A percentile compares a stretch with the other conserved stretches of the same genome.
These are phyloP conservation scores for Heteromurus nitidus DNA, from an alignment of 2,888 invertebrate species.

Conservation along the genomic window DNA sequence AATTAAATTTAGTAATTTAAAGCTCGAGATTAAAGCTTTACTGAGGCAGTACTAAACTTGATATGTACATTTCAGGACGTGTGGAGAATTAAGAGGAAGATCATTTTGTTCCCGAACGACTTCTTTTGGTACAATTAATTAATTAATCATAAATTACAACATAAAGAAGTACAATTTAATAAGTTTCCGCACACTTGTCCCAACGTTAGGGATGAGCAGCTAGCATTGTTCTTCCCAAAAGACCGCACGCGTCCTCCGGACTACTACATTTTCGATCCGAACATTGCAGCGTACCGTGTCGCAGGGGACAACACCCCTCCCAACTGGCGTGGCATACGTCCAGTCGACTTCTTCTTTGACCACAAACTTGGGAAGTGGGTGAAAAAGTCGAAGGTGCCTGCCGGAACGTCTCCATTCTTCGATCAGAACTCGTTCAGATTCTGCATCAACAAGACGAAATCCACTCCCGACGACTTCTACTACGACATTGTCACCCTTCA, in stretches of 20 bases:
- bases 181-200: background rate
- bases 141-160: too few relatives aligned
- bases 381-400: conserved; percentile 30
- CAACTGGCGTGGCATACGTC: conserved; percentile 43
- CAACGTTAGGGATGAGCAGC: conserved; percentile 45
- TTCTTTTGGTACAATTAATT: conserved; percentile 43
- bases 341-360: conserved; percentile 50
- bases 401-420: conserved; percentile 1
- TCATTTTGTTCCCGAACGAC: conserved; percentile 44
- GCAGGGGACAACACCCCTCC: conserved; percentile 17
- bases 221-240: conserved; percentile 52
- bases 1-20: too few relatives aligned
- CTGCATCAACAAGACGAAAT: conserved; percentile 3
- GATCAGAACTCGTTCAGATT: conserved; percentile 36
- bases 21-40: background rate
- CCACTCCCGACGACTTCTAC: conserved; percentile 57
- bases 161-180: too few relatives aligned
- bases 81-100: conserved; percentile 58
- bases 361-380: conserved; percentile 39
- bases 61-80: conserved; percentile 35
- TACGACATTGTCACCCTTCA: conserved; percentile 39
- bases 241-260: conserved; percentile 41
- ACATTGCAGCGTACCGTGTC: conserved; percentile 14
- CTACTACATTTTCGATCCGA: conserved; percentile 38
- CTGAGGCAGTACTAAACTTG: background rate